Evolutionary conservation across 2,888 invertebrate genomes (phyloP).

Genomic region (Heliconius cydno): DNA sequence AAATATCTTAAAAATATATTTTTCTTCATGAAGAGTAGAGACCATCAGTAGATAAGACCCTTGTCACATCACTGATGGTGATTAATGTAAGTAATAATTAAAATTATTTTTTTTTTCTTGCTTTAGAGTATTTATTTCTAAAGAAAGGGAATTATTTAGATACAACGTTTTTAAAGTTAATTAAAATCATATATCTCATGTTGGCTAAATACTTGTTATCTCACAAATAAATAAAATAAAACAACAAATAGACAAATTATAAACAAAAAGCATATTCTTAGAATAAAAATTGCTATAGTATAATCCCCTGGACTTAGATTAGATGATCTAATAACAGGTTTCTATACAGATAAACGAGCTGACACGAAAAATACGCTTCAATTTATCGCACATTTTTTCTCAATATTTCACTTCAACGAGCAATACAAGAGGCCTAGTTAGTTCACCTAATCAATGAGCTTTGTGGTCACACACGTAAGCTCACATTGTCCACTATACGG

Average conservation of each 20-base stretch:
- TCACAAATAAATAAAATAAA: neutral
- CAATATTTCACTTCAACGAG: slow-evolving; percentile 18
- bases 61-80: neutral
- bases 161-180: no score
- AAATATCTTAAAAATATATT: neutral
- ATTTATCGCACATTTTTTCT: slow-evolving; percentile 13
- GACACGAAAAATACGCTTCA: slow-evolving; percentile 23
- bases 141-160: no score
- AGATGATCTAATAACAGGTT: slow-evolving; percentile 17
- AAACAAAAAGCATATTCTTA: neutral
- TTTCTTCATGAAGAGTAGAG: neutral
- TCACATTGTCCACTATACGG: slow-evolving; percentile 35
- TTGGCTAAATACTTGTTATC: neutral
- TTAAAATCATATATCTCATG: no score
- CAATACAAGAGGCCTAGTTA: slow-evolving; percentile 27
- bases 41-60: neutral
- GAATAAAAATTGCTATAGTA: neutral
- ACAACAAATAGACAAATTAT: neutral
- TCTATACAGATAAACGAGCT: slow-evolving; percentile 21
- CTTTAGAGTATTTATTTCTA: neutral
- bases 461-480: slow-evolving; percentile 33
- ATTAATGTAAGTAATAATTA: neutral
- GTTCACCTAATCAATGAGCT: slow-evolving; percentile 42
- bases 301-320: neutral
- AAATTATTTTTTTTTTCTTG: neutral